A percentile compares a stretch with the other conserved stretches of the same genome.
Evolutionary conservation across 2,113 vertebrate genomes (phyloP).

Genomic region (Gallinago paraguaiae): DNA sequence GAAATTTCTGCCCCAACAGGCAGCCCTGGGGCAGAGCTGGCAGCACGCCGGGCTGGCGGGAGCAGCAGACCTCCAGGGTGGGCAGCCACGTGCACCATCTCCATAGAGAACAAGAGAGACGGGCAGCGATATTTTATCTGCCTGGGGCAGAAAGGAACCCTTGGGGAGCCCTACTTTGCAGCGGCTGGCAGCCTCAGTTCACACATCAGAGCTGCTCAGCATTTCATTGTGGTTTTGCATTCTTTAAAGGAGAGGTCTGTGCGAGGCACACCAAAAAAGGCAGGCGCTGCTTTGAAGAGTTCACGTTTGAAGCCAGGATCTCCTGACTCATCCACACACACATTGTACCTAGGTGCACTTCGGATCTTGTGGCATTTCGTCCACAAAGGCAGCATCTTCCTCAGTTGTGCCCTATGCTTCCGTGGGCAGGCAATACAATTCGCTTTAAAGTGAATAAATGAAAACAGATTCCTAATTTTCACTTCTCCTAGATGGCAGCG

Average conservation of each 20-base stretch:
- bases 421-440: neutral
- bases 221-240: neutral
- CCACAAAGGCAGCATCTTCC: neutral
- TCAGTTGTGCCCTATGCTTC: neutral
- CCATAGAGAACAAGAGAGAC: neutral
- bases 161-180: neutral
- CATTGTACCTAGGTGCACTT: neutral
- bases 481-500: rapidly evolving
- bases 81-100: neutral
- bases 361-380: neutral
- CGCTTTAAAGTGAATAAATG: neutral
- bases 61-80: neutral
- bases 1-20: neutral
- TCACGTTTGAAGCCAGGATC: neutral
- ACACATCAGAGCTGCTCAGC: neutral
- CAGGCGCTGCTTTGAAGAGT: neutral
- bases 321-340: neutral
- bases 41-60: neutral
- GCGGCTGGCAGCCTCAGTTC: neutral
- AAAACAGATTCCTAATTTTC: neutral
- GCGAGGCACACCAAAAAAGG: neutral
- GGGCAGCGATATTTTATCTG: neutral
- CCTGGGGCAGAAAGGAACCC: neutral
- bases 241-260: neutral
- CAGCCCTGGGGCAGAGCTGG: neutral